Evolutionary conservation across 2,113 vertebrate species (phyloP), one percentile per base, ranked within the genome.

Genomic region (Tragulus kanchil): DNA sequence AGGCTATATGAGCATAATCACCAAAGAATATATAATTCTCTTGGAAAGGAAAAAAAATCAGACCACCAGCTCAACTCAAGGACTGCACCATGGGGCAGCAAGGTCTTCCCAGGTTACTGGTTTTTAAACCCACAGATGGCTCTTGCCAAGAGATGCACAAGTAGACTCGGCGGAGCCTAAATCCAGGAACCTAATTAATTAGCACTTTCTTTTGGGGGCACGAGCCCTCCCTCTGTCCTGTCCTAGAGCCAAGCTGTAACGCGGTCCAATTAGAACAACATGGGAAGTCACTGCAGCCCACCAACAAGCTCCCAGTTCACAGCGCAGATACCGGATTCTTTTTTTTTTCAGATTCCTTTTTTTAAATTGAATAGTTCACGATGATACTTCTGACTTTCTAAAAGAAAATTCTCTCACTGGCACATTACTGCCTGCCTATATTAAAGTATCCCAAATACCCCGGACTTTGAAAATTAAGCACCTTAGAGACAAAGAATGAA

Each of bases 401-500:
- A 92, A 95, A 82, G 50, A 61, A 96, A 91, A 87, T 52, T 81
- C 61, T 62, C 67, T 75, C 52, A 54, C 13, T 78, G 67, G 16
- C 67, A 86, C 67, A 92, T 48, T 86, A 94, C 25, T 77, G 48
- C n/a, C 50, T 56, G 31, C 31, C n/a, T 42, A 62, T 31, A 75
- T 36, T 88, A 25, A 94, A 85, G n/a, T 77, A 91, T 31, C 45
- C 8, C n/a, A 78, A 91, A 87, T 45, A 87, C 78, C 19, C 54
- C 69, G 36, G 45, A 85, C 28, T 85, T 86, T 64, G 8, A 90
- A 85, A 95, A 77, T 56, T 87, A 89, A 92, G n/a, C 21, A 85
- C 10, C 48, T 79, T n/a, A 93, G 62, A 89, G 17, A 91, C 50
- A 86, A 86, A 87, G 50, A 95, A 56, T 58, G 58, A 97, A 84